Evolutionary conservation across 2,888 invertebrate species (phyloP).

Genomic region (Chrysolina oricalcia): DNA sequence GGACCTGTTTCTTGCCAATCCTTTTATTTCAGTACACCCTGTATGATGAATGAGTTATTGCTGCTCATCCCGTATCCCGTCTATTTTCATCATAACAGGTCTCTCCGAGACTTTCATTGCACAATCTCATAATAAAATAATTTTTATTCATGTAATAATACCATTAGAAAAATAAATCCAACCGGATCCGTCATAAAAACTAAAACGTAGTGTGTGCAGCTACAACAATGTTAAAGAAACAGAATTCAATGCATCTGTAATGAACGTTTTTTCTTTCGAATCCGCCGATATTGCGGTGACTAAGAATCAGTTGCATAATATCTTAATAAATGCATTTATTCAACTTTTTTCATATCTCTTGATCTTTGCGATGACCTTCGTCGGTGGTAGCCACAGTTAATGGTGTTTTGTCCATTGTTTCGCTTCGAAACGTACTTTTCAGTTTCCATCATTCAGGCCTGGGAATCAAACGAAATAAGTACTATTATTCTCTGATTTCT

Average conservation of each 20-base stretch:
- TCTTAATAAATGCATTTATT: constrained; percentile 65
- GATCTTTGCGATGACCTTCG: constrained; percentile 64
- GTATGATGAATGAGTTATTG: neutral
- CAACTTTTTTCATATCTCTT: constrained; percentile 63
- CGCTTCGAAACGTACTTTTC: constrained; percentile 32
- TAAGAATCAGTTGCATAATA: constrained; percentile 63
- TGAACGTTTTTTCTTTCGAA: constrained; percentile 34
- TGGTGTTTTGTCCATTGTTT: constrained; percentile 61
- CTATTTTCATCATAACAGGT: constrained; percentile 23
- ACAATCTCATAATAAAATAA: constrained; percentile 25
- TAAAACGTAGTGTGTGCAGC: constrained; percentile 12
- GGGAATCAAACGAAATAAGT: constrained; percentile 20
- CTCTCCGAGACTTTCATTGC: constrained; percentile 24
- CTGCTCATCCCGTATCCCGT: constrained; percentile 9
- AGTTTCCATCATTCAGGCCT: constrained; percentile 26
- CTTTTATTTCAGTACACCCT: neutral
- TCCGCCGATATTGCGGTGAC: constrained; percentile 54
- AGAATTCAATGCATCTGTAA: constrained; percentile 37
- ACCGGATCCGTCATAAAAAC: constrained; percentile 32
- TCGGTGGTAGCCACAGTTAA: constrained; percentile 59
- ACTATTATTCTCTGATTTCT: neutral
- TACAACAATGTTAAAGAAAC: constrained; percentile 21
- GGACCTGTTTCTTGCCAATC: no score
- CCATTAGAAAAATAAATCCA: constrained; percentile 25
- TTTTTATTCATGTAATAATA: constrained; percentile 21